phyloP scores from a whole-genome alignment of 2,888 invertebrate species.

The Patella pellucida region DNA sequence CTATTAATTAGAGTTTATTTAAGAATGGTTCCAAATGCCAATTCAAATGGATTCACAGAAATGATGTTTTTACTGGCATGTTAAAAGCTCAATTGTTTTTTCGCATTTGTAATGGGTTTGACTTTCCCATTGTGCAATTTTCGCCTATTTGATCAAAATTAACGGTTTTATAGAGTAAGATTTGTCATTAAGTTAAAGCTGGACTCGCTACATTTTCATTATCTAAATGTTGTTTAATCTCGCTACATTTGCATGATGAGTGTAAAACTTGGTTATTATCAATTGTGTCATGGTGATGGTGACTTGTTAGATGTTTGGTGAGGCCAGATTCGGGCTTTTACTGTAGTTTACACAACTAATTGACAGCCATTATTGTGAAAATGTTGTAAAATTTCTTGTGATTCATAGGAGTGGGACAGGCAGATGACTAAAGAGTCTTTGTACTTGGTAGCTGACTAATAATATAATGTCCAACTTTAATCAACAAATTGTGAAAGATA shows the following conservation, averaged over 20 bases:
- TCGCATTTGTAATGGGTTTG: background rate
- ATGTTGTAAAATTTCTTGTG: background rate
- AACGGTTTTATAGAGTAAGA: background rate
- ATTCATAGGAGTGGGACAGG: background rate
- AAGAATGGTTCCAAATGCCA: background rate
- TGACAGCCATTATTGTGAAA: background rate
- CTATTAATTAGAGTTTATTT: background rate
- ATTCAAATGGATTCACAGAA: background rate
- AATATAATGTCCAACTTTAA: no score
- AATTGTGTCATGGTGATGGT: background rate
- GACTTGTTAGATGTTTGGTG: background rate
- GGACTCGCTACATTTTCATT: background rate
- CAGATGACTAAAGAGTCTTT: background rate
- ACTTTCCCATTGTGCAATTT: background rate
- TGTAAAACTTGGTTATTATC: background rate
- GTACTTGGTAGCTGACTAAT: no score
- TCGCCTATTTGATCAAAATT: background rate
- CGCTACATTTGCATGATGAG: background rate
- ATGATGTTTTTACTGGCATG: background rate
- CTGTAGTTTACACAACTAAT: background rate
- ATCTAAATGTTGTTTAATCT: background rate
- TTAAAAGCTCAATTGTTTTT: conserved; percentile 6
- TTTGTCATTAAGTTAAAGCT: background rate
- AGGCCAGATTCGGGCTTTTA: background rate
- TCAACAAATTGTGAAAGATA: no score